A percentile compares a stretch with the other conserved stretches of the same genome.
Evolutionary conservation across 2,797 vertebrate genomes (phyloP).

Genomic region (Aeoliscus strigatus): DNA sequence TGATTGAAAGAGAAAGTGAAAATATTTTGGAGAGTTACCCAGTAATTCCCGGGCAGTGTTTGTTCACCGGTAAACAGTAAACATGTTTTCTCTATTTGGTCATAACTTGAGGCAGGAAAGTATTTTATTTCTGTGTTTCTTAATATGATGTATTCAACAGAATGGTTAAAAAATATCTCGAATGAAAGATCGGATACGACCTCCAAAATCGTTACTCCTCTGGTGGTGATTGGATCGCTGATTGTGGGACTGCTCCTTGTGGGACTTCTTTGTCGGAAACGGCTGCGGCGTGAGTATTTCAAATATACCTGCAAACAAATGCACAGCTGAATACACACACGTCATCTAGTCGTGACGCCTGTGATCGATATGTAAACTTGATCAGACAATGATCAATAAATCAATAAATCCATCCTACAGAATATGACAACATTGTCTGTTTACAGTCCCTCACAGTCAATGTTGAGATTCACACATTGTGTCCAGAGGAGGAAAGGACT

Average conservation of each 20-base stretch:
- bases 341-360: too few relatives aligned
- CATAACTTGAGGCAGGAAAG: neutral
- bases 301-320: too few relatives aligned
- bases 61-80: neutral
- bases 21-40: neutral
- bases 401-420: too few relatives aligned
- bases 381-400: too few relatives aligned
- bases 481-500: too few relatives aligned
- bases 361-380: too few relatives aligned
- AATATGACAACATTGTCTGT: too few relatives aligned
- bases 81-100: neutral
- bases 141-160: rapidly evolving
- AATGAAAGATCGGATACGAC: rapidly evolving
- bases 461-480: too few relatives aligned
- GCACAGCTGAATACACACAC: too few relatives aligned
- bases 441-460: too few relatives aligned
- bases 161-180: rapidly evolving
- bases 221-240: constrained; percentile 64
- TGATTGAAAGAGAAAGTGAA: constrained; percentile 11
- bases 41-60: neutral
- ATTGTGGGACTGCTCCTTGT: constrained; percentile 48
- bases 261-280: neutral
- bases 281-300: constrained; percentile 48
- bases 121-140: neutral
- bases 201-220: constrained; percentile 32